Evolutionary conservation across 2,888 invertebrate genomes (phyloP), one percentile per base, ranked within the genome.

Genomic region (Diloba caeruleocephala): DNA sequence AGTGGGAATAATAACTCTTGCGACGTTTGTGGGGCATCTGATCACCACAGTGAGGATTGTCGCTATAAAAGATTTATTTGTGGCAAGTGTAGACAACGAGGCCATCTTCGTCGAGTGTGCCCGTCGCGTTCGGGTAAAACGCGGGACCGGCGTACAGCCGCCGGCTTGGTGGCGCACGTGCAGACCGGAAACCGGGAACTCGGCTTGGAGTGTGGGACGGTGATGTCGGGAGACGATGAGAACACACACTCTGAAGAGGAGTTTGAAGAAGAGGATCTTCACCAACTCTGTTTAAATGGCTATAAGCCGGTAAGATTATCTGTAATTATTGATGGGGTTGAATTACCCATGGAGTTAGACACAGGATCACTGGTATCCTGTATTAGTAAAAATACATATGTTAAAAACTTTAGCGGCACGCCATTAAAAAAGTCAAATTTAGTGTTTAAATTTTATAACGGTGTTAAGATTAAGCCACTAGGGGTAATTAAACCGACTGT

Each of bases 361-460:
- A 77, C 72, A 0, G 71, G 73, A 0, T 48, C 66, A 0, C 63
- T 65, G 0, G 36, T 74, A n/a, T 73, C 74, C n/a, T n/a, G n/a
- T n/a, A n/a, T n/a, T n/a, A n/a, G n/a, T n/a, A n/a, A n/a, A n/a
- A n/a, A n/a, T n/a, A 68, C 58, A 3, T 74, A 74, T 29, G 1
- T 49, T 5, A 45, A 28, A 26, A 46, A 46, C 32, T 64, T 69
- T 31, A 32, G 7, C 0, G 5, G 44, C 38, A 8, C 14, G n/a
- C 41, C 7, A 19, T 36, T 72, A 13, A 29, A 70, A 33, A 58
- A 36, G 0, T 26, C 19, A 31, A 33, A 50, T 8, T 21, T 39
- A 0, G 15, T 33, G 5, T 64, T 60, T 39, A 56, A 39, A 14
- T 66, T 68, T 26, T 65, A 62, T 45, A 34, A 66, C 29, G 57